Evolutionary conservation across 2,888 invertebrate species (phyloP).

Genomic region (Pantelozetes paolii): DNA sequence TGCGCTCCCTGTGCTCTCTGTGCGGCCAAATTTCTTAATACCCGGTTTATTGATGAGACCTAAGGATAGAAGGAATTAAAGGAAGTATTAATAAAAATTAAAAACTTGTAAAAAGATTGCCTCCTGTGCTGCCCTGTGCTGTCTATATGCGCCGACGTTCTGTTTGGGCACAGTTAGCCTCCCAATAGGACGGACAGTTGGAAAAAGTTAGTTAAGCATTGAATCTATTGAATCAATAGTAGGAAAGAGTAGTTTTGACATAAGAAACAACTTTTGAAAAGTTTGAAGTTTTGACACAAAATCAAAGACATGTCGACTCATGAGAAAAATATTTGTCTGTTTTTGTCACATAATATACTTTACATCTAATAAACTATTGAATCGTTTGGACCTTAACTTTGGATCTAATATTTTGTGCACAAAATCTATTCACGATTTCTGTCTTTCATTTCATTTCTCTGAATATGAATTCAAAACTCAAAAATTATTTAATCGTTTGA

Average conservation of each 20-base stretch:
- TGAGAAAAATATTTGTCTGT: conserved; percentile 21
- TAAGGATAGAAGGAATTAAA: conserved; percentile 56
- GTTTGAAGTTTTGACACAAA: conserved; percentile 33
- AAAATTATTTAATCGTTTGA: conserved; percentile 13
- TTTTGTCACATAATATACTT: neutral
- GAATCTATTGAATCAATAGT: neutral
- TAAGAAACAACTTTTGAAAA: conserved; percentile 29
- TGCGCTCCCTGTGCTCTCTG: conserved; percentile 74
- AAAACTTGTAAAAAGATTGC: conserved; percentile 36
- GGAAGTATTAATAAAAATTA: conserved; percentile 33
- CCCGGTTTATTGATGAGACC: conserved; percentile 98
- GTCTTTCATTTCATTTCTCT: neutral
- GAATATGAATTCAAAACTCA: neutral
- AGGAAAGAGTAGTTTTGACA: conserved; percentile 26
- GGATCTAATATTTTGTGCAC: neutral
- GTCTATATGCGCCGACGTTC: conserved; percentile 26
- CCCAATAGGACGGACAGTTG: conserved; percentile 26
- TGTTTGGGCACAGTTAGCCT: conserved; percentile 24
- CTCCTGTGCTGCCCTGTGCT: neutral
- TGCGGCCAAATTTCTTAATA: conserved; percentile 88
- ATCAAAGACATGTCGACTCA: conserved; percentile 31
- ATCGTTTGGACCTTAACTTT: neutral
- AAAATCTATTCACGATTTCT: conserved; percentile 4
- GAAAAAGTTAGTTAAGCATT: conserved; percentile 7
- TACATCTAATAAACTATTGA: neutral